Evolutionary conservation across 2,888 invertebrate species (phyloP).

Genomic region (Stenurella melanura): DNA sequence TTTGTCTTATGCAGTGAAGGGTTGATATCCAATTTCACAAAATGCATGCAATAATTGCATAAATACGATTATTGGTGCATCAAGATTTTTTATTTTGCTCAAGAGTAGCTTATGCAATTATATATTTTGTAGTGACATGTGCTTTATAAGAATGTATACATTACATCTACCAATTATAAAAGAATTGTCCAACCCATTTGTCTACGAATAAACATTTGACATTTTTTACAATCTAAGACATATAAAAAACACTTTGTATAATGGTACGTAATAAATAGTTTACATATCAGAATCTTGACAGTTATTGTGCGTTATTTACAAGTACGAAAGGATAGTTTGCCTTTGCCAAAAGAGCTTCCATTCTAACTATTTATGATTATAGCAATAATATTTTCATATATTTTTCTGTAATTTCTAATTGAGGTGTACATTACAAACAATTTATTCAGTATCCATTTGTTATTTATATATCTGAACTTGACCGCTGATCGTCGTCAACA

Average conservation of each 20-base stretch:
- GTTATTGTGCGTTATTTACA: not conserved
- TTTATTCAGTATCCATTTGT: not conserved
- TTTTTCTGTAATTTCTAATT: not conserved
- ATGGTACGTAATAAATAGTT: not conserved
- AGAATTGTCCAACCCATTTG: no score
- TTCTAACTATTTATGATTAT: not conserved
- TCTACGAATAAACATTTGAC: no score
- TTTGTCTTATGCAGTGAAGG: no score
- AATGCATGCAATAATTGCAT: no score
- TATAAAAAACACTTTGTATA: not conserved
- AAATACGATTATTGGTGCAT: no score
- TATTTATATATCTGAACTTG: constrained; percentile 10
- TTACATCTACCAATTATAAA: no score
- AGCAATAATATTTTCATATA: not conserved
- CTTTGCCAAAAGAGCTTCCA: not conserved
- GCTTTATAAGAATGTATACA: no score
- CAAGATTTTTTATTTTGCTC: no score
- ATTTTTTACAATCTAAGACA: no score
- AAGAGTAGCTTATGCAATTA: no score
- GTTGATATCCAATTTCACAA: no score
- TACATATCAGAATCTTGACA: not conserved
- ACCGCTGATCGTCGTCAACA: not conserved
- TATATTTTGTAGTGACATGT: no score
- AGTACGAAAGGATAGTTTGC: not conserved
- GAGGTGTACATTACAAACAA: not conserved